A percentile compares a stretch with the other conserved stretches of the same genome.
phyloP scores from a whole-genome alignment of 2,113 vertebrate species.

The Mormoops blainvillei region DNA sequence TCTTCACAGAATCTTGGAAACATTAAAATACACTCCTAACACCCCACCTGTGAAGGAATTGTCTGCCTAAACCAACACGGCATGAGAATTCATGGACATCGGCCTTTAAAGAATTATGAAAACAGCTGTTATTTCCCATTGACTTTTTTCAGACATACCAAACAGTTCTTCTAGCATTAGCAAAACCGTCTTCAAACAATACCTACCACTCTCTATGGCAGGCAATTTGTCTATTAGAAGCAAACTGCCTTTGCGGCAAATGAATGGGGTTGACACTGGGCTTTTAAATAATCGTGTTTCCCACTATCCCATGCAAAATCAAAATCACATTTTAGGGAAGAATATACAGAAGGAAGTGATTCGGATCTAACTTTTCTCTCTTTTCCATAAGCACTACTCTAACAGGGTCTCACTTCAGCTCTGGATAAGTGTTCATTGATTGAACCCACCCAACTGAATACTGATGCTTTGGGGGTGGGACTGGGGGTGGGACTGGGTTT shows the following conservation, averaged over 20 bases:
- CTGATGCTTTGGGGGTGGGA: not conserved
- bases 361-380: not conserved
- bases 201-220: fast-evolving
- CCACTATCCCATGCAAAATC: not conserved
- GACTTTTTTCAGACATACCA: not conserved
- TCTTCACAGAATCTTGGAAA: not conserved
- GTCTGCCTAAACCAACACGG: not conserved
- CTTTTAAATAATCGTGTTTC: not conserved
- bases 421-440: not conserved
- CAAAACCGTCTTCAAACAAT: conserved; percentile 1
- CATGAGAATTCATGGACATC: not conserved
- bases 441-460: fast-evolving
- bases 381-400: not conserved
- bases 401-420: not conserved
- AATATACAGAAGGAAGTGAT: not conserved
- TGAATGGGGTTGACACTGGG: not conserved
- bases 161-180: not conserved
- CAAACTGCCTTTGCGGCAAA: not conserved
- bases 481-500: no score
- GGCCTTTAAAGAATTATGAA: not conserved
- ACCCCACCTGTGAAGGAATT: not conserved
- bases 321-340: not conserved
- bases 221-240: not conserved
- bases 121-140: not conserved
- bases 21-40: not conserved